These are phyloP conservation scores for Dorcus parallelipipedus DNA, from an alignment of 2,888 invertebrate genomes.

Conservation along the genomic window DNA sequence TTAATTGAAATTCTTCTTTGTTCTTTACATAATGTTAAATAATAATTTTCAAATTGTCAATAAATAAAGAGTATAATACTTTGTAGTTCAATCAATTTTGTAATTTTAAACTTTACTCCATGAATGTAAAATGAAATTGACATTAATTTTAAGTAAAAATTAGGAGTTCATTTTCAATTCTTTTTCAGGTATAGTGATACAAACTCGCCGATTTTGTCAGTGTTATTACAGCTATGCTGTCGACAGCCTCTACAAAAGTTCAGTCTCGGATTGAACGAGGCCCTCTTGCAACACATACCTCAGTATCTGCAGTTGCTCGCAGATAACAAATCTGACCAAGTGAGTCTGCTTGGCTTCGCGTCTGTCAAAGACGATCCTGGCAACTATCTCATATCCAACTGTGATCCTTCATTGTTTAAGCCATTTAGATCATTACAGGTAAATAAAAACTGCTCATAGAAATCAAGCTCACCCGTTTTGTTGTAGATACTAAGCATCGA, in stretches of 20 bases:
- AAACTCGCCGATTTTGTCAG: constrained; percentile 10
- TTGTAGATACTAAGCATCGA: constrained; percentile 54
- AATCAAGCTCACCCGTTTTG: constrained; percentile 6
- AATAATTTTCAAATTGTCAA: too few species aligned
- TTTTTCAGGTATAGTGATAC: constrained; percentile 6
- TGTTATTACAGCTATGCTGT: constrained; percentile 23
- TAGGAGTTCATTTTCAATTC: background rate
- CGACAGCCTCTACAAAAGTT: constrained; percentile 40
- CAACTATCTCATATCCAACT: constrained; percentile 57
- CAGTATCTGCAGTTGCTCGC: constrained; percentile 39
- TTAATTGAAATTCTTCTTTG: too few species aligned
- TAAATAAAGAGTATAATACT: too few species aligned
- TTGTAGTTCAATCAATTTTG: too few species aligned
- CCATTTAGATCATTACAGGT: constrained; percentile 59
- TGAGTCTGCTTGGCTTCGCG: constrained; percentile 64
- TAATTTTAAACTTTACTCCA: too few species aligned
- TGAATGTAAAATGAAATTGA: too few species aligned
- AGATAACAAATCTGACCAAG: constrained; percentile 51
- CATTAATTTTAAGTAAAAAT: too few species aligned
- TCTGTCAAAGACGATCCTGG: constrained; percentile 72
- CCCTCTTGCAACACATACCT: constrained; percentile 40
- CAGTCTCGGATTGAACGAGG: constrained; percentile 47
- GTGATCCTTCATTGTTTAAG: constrained; percentile 57
- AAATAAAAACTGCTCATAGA: constrained; percentile 14
- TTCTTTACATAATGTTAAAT: too few species aligned